Evolutionary conservation across 2,888 invertebrate genomes (phyloP), one percentile per base, ranked within the genome.

Genomic region (Brassicogethes aeneus): DNA sequence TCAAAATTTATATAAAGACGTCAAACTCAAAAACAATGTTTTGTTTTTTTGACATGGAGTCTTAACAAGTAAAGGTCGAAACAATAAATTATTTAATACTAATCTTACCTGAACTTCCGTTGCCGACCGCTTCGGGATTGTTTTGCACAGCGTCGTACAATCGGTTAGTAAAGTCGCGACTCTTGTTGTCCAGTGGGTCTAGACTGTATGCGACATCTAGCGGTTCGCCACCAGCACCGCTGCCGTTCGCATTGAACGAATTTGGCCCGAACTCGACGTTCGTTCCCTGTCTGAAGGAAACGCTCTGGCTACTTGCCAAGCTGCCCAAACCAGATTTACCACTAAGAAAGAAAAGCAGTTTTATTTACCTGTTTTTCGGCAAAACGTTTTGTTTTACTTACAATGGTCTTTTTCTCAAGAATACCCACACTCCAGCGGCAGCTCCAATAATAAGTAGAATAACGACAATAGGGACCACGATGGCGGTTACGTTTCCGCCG

Each of bases 161-260:
- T 36, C 96, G 96, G 72, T 97, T 97, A 60, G 90, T 87, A 73
- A 97, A 97, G 70, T 97, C 95, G 39, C 94, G 74, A 42, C 82
- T 83, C 67, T 89, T 90, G 53, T 80, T 77, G 53, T 75, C 74
- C 2, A 84, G 77, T 47, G 88, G 85, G 57, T 85, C 85, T 56
- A 90, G 68, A 58, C 78, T 83, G 68, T 89, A 89, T 43, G 85
- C 87, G 31, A 81, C 80, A 59, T 87, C 89, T 23, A 82, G 68
- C 7, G 83, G 81, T 64, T 80, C 79, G 1, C 68, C 62, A 61
- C 69, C 66, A 58, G 54, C 61, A 41, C 62, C 71, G 10, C 70
- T 71, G 41, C 62, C 71, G 10, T 70, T 71, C 41, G 73, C 78
- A 30, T 77, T 80, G 41, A 74, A 73, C 16, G 73, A 66, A 55